Base-by-base conservation (phyloP, 2,888 invertebrate species). In the Stenodema calcarata region DNA sequence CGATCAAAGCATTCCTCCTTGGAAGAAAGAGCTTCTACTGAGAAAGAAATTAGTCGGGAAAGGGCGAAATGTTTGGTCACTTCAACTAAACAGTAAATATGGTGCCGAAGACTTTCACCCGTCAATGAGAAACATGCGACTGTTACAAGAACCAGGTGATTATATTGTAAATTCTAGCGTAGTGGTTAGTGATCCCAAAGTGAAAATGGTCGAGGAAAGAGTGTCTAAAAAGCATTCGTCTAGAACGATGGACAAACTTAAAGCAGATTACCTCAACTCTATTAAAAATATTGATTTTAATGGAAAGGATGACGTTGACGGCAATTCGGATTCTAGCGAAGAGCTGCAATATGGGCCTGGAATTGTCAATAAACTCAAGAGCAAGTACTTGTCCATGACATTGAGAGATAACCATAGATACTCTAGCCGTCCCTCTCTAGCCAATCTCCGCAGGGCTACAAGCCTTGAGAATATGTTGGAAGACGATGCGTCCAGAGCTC, bases 311-410 rank as follows among this genome's bases (percentile, higher is more conserved):
- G 89, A 90, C 30, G 91, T 91, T 50, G 92, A 91, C 73, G 91
- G 91, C 82, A 92, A 92, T 88, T 93, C 93, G 86, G 94, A 94
- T 90, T 93, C 93, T 83, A 93, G 93, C 89, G 96, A 96, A 91
- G 97, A 97, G 91, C 92, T 97, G 87, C 95, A 95, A 90, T 97
- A 97, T 92, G 97, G 97, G 0, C 97, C 97, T 82, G 97, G 97
- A 87, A 97, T 97, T 90, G 97, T 97, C 54, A 96, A 96, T 90
- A 95, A 95, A 90, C 93, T 97, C 89, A 95, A 96, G 91, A 96
- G 96, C 90, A 95, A 96, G 90, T 97, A 97, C 91, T 93, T 97
- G 88, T 96, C 95, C 91, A 93, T 97, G 89, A 96, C 97, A 12
- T 92, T 97, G 88, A 93, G 96, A n/a, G 95, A 96, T 90, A 94